These are phyloP conservation scores for Leptatherina wallacei DNA, from an alignment of 2,797 vertebrate genomes.

Conservation along the genomic window DNA sequence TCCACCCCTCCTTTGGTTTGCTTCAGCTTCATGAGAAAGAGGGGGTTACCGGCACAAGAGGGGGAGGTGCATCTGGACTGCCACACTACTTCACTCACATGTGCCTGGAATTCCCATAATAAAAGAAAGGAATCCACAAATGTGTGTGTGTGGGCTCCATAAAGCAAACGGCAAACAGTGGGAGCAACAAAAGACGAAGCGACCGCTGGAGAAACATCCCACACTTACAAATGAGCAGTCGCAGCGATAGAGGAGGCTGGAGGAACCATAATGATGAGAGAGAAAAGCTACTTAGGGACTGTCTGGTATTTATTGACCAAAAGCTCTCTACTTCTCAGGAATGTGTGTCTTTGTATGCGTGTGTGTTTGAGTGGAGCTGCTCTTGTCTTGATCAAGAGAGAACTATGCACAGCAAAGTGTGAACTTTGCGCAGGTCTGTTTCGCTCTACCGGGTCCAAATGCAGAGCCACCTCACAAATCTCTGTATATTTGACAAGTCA, in stretches of 20 bases:
- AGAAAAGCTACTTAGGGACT: constrained; percentile 42
- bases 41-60: constrained; percentile 51
- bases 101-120: constrained; percentile 77
- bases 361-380: constrained; percentile 12
- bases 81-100: constrained; percentile 65
- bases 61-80: constrained; percentile 61
- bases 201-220: constrained; percentile 57
- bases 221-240: constrained; percentile 68
- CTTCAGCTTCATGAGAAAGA: constrained; percentile 74
- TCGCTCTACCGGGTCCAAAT: constrained; percentile 3
- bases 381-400: constrained; percentile 36
- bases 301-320: constrained; percentile 40
- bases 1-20: constrained; percentile 38
- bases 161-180: constrained; percentile 68
- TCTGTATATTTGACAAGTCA: constrained; percentile 16
- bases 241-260: constrained; percentile 36
- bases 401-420: constrained; percentile 22
- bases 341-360: constrained; percentile 35
- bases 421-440: constrained; percentile 21
- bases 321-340: constrained; percentile 44
- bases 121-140: constrained; percentile 59
- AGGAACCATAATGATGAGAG: constrained; percentile 52
- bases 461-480: background rate
- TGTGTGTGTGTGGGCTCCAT: constrained; percentile 55
- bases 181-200: constrained; percentile 66